Base-by-base conservation (phyloP, 64 coral and sea anemone species). In the Stichodactyla helianthus region DNA sequence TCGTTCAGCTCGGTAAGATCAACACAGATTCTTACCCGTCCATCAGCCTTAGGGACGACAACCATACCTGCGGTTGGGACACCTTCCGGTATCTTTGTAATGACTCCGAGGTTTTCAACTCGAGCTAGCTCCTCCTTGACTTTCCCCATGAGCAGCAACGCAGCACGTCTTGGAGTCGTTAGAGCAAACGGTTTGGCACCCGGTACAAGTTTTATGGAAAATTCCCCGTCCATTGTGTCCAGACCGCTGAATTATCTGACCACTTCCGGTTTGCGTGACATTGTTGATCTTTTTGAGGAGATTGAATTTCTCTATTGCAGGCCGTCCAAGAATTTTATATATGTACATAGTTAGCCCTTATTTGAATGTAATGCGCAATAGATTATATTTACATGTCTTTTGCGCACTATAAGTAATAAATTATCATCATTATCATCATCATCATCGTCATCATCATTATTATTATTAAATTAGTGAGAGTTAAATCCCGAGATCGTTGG, bases 21-120 rank as follows among this genome's bases (percentile, higher is more conserved):
- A 7, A 89, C 59, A 68, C 88, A 89, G 23, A 89, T 83, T 52
- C 88, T 25, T 22, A 83, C 88, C 16, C 81, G 59, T 0, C 78
- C 77, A 50, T 88, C 81, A 13, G 52, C 3, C 31, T 89, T 89
- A 19, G 88, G 78, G 9, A 89, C 88, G 10, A 83, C 88, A 22
- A 89, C 88, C 59, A 83, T 89, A 8, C 19, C 31, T 16, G 61
- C 79, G 17, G 79, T 89, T 22, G 88, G 88, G 59, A 82, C 50
- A 28, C n/a, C 88, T 10, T 57, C 55, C 7, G 55, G 55, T 13
- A 89, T 56, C 16, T 53, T 82, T 8, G 77, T 61, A 12, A 89
- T 89, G 6, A 83, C 63, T 53, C 55, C 13, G 56, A 58, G 59
- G 8, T 6, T 52, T 68, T 86, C 84, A n/a, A 86, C 26, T 11